A percentile compares a stretch with the other conserved stretches of the same genome.
These are phyloP conservation scores for Heterotilapia buettikoferi DNA, from an alignment of 2,113 vertebrate species.

Conservation along the genomic window DNA sequence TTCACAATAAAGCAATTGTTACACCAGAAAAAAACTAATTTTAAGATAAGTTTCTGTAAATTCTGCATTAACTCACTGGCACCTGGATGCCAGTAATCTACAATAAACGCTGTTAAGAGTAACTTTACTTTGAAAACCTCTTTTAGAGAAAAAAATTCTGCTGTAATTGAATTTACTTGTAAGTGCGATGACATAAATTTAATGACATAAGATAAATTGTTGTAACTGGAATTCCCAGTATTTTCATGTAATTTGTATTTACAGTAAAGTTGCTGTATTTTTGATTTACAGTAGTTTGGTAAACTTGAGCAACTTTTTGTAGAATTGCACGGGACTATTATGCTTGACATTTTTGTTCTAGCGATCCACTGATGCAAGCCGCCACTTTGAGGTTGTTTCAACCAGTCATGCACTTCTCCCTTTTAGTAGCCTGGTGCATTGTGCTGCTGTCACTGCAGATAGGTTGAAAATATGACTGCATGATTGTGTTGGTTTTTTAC, in stretches of 20 bases:
- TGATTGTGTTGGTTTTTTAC: not conserved
- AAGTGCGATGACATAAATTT: not conserved
- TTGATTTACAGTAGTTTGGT: not conserved
- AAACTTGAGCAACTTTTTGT: not conserved
- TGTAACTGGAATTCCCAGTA: not conserved
- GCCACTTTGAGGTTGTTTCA: not conserved
- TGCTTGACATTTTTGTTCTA: not conserved
- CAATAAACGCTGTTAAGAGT: not conserved
- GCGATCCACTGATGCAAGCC: not conserved
- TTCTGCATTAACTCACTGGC: not conserved
- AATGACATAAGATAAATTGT: not conserved
- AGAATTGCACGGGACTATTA: not conserved
- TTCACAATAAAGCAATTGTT: not conserved
- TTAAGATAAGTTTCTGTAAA: not conserved
- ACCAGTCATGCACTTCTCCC: not conserved
- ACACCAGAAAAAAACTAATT: not conserved
- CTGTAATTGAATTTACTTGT: not conserved
- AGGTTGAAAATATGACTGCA: not conserved
- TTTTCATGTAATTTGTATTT: not conserved
- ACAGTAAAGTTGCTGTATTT: not conserved
- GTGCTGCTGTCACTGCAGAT: not conserved
- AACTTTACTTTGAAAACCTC: not conserved
- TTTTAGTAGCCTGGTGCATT: not conserved
- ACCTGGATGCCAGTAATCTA: not conserved
- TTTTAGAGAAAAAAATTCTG: not conserved